These are phyloP conservation scores for Conomelus anceps DNA, from an alignment of 2,888 invertebrate species.

Conservation along the genomic window DNA sequence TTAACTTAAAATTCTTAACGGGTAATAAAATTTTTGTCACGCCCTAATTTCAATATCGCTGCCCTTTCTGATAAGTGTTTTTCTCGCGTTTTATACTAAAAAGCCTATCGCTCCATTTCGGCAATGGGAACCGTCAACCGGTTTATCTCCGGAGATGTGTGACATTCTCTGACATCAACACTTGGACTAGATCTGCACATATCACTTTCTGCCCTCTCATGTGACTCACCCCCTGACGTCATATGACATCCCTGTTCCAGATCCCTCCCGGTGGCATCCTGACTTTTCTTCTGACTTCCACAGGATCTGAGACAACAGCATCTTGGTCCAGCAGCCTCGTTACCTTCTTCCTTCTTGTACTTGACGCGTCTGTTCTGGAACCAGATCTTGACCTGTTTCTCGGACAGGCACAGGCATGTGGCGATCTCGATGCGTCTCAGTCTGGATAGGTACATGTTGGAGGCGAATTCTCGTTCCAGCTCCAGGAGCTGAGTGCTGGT, in stretches of 20 bases:
- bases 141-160: not conserved
- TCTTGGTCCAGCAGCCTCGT: not conserved
- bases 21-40: no score
- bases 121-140: not conserved
- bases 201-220: not conserved
- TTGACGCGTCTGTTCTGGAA: slow-evolving; percentile 92
- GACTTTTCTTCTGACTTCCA: not conserved
- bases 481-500: slow-evolving; percentile 83
- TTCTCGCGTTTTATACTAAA: no score
- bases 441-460: slow-evolving; percentile 86
- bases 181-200: not conserved
- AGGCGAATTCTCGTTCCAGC: slow-evolving; percentile 71
- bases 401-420: slow-evolving; percentile 75
- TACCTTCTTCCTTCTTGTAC: slow-evolving; percentile 68
- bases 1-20: no score
- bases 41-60: no score
- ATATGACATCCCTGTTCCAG: not conserved
- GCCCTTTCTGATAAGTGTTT: no score
- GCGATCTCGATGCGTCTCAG: slow-evolving; percentile 89
- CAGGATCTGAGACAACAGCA: slow-evolving; percentile 24
- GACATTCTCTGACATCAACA: not conserved
- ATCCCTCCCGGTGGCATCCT: not conserved
- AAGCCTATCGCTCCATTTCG: not conserved
- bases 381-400: slow-evolving; percentile 82
- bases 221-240: no score